Conservation (phyloP, 1,140 invertebrate genomes). For the Babylonia areolata region DNA sequence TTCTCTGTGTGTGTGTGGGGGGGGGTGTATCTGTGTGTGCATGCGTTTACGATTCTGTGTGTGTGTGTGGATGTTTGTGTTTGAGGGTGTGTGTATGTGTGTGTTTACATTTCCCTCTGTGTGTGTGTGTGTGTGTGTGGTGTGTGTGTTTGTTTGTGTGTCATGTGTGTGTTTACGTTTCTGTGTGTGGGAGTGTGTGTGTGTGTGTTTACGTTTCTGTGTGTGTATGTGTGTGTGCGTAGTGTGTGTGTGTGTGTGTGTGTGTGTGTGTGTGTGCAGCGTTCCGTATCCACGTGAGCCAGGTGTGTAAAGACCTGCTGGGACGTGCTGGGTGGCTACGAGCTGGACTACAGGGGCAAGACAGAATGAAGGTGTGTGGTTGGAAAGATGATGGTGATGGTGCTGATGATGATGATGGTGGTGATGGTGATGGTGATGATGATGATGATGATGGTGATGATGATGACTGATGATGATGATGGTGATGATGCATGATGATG, state of each 20-base stretch:
- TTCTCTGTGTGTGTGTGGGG: not conserved
- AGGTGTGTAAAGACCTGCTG: slow-evolving; percentile 83
- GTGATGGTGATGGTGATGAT: too few species aligned
- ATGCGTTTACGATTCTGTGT: not conserved
- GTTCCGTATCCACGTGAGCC: slow-evolving; percentile 73
- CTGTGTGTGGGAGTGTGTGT: not conserved
- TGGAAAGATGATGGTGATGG: too few species aligned
- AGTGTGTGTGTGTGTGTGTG: not conserved
- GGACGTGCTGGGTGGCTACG: slow-evolving; percentile 87
- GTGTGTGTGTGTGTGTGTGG: not conserved
- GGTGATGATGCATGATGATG: too few species aligned
- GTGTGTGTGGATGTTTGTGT: not conserved
- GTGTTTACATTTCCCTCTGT: not conserved
- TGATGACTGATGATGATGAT: too few species aligned
- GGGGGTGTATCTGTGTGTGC: not conserved
- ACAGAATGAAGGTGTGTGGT: slow-evolving; percentile 78
- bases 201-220: not conserved
- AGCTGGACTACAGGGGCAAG: slow-evolving; percentile 86
- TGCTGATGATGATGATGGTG: too few species aligned
- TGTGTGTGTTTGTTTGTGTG: not conserved
- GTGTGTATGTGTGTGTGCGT: not conserved
- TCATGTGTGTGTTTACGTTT: not conserved
- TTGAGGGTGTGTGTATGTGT: not conserved
- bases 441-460: too few species aligned
- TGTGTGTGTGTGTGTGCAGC: slow-evolving; percentile 55